Conservation (phyloP, 2,113 vertebrate species). For the Rhinolophus sinicus region DNA sequence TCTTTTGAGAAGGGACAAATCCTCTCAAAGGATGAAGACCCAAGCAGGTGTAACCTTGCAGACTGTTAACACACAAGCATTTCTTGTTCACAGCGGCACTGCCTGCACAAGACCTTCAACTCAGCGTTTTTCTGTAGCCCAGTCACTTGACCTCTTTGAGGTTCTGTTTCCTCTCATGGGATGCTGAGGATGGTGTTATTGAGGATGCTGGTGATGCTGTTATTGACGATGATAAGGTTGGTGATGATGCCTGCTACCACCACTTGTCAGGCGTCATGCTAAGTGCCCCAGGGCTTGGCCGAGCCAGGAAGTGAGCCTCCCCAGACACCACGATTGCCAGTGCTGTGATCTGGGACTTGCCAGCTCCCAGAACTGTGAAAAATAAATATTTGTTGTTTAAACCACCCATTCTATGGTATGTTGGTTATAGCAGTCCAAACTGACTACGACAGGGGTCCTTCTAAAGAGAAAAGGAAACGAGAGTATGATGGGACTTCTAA, state of each 20-base stretch:
- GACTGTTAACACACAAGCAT: neutral
- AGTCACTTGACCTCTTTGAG: neutral
- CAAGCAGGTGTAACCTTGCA: neutral
- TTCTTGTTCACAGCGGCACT: neutral
- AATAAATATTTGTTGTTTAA: neutral
- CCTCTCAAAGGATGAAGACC: neutral
- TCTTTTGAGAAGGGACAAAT: neutral
- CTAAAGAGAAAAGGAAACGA: neutral
- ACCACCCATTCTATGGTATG: neutral
- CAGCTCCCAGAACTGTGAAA: neutral
- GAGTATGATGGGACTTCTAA: neutral
- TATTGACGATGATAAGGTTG: neutral
- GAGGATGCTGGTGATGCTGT: neutral
- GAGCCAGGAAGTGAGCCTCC: neutral
- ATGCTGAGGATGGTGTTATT: neutral
- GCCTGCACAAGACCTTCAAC: neutral
- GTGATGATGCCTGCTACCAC: too few relatives aligned
- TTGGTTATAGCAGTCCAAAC: neutral
- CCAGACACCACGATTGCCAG: neutral
- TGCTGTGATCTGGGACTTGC: neutral
- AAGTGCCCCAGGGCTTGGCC: neutral
- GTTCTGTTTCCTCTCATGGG: neutral
- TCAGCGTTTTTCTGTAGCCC: neutral
- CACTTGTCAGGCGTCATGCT: neutral
- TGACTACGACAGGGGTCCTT: neutral